Percentiles rank a stretch among this genome's conserved stretches.
phyloP scores from a whole-genome alignment of 2,113 vertebrate species.

The Myotis lucifugus region DNA sequence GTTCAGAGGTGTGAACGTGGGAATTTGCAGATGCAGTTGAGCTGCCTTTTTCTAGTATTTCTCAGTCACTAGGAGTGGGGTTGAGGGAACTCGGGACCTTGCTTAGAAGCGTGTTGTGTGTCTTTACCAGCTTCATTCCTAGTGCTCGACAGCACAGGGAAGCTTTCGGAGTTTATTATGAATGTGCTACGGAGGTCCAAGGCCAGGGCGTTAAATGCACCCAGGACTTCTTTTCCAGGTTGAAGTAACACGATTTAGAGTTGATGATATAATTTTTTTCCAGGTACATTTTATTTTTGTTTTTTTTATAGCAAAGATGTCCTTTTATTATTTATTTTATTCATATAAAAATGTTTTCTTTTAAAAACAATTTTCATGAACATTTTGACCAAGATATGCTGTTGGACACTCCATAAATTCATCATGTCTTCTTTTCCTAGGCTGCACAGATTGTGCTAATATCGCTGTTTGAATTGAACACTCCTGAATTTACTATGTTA shows the following conservation, averaged over 20 bases:
- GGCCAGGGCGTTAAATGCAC: background rate
- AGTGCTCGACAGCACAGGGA: background rate
- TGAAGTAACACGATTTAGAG: background rate
- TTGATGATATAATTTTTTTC: background rate
- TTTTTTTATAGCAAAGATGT: background rate
- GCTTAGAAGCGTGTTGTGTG: background rate
- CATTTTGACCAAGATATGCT: background rate
- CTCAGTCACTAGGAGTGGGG: background rate
- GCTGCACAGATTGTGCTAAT: conserved; percentile 98
- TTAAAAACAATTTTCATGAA: background rate
- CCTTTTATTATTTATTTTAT: background rate
- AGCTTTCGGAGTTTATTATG: background rate
- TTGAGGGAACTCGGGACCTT: background rate
- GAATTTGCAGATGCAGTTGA: background rate
- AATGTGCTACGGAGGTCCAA: background rate
- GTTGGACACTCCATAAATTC: background rate
- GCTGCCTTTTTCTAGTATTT: background rate
- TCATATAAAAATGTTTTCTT: background rate
- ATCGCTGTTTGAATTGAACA: conserved; percentile 97
- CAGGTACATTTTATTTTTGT: conserved; percentile 6
- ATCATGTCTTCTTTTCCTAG: conserved; percentile 79
- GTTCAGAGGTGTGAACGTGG: background rate
- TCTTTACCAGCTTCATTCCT: background rate
- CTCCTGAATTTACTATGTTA: conserved; percentile 99
- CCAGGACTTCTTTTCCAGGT: background rate